Conservation (phyloP, 2,797 vertebrate species). For the Tamandua tetradactyla region DNA sequence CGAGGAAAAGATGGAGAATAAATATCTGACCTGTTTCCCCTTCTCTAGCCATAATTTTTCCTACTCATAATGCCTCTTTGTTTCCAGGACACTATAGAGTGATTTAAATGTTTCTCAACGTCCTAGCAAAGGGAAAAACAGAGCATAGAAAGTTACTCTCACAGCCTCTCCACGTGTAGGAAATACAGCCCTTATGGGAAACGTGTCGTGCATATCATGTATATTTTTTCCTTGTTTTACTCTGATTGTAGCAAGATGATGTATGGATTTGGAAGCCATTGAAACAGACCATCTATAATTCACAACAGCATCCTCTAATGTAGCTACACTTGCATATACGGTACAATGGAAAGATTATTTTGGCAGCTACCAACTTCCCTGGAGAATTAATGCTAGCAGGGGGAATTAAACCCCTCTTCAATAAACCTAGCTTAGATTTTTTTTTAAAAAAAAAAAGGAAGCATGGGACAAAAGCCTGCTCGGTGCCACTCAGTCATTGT, state of each 20-base stretch:
- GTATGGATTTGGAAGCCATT: not conserved
- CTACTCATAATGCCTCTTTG: not conserved
- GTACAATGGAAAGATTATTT: not conserved
- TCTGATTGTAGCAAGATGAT: not conserved
- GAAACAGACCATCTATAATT: slow-evolving; percentile 18
- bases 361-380: slow-evolving; percentile 55
- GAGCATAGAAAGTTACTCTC: not conserved
- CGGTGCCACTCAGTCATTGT: not conserved
- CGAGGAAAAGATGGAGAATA: not conserved
- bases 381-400: slow-evolving; percentile 24
- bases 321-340: slow-evolving; percentile 1
- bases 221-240: not conserved
- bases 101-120: not conserved
- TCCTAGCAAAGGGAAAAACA: not conserved
- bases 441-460: not conserved
- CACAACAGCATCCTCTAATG: not conserved
- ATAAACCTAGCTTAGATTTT: not conserved
- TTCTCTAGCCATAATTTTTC: not conserved
- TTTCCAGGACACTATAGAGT: not conserved
- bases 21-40: not conserved
- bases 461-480: not conserved
- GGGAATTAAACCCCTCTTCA: slow-evolving; percentile 17
- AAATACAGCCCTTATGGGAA: not conserved
- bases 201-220: not conserved
- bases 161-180: not conserved